Evolutionary conservation across 2,888 invertebrate genomes (phyloP).

Genomic region (Lasius platythorax): DNA sequence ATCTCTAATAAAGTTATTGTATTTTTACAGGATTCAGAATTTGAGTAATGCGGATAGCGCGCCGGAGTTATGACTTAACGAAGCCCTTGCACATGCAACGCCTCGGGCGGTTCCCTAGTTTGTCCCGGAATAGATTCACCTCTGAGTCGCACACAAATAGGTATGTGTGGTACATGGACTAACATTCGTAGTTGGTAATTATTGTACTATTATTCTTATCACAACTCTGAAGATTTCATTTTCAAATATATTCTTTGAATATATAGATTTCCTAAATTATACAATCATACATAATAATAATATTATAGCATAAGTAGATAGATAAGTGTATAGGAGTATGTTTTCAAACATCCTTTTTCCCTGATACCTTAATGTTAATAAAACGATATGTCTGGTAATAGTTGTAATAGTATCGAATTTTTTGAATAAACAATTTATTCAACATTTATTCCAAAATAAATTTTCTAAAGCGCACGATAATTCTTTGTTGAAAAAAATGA

Average conservation of each 20-base stretch:
- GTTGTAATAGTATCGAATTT: not conserved
- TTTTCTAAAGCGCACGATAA: not conserved
- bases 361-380: not conserved
- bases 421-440: not conserved
- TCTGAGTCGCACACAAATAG: slow-evolving; percentile 31
- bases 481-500: not conserved
- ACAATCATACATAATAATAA: not conserved
- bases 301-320: not conserved
- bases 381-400: not conserved
- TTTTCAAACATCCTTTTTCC: not conserved
- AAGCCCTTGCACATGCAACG: slow-evolving; percentile 35
- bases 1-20: not conserved
- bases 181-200: slow-evolving; percentile 41
- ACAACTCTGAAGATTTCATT: slow-evolving; percentile 2
- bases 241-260: not conserved
- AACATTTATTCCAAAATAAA: not conserved
- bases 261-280: not conserved
- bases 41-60: not conserved
- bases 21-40: not conserved
- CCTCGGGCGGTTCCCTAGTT: slow-evolving; percentile 45
- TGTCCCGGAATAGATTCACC: slow-evolving; percentile 29
- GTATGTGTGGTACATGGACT: slow-evolving; percentile 5
- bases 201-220: slow-evolving; percentile 39
- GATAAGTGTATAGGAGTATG: not conserved
- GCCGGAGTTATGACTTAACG: slow-evolving; percentile 39